A percentile compares a stretch with the other conserved stretches of the same genome.
These are phyloP conservation scores for Clarias pachynema DNA, from an alignment of 2,797 vertebrate genomes.

Conservation along the genomic window DNA sequence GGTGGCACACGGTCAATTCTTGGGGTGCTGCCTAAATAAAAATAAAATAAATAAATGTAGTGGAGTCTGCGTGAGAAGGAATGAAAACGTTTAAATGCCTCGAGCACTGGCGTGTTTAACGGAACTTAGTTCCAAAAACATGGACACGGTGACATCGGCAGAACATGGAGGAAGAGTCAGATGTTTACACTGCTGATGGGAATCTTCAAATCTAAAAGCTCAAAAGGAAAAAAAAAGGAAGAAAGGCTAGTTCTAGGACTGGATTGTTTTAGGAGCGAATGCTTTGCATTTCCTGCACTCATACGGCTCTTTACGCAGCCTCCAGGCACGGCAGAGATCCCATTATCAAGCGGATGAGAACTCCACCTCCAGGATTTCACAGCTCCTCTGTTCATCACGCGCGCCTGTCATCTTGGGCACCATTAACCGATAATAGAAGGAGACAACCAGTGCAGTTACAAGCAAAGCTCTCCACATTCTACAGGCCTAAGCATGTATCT, in stretches of 20 bases:
- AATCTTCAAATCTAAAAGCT: slow-evolving; percentile 36
- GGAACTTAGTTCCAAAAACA: background rate
- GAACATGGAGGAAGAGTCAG: slow-evolving; percentile 18
- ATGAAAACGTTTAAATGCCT: slow-evolving; percentile 33
- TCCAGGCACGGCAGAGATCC: slow-evolving; percentile 76
- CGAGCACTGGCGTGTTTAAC: slow-evolving; percentile 21
- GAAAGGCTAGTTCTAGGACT: slow-evolving; percentile 52
- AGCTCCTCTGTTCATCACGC: slow-evolving; percentile 92
- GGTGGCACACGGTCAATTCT: slow-evolving; percentile 48
- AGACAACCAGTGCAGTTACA: slow-evolving; percentile 92
- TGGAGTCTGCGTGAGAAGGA: background rate
- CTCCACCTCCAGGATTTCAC: slow-evolving; percentile 90
- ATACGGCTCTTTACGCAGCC: slow-evolving; percentile 57
- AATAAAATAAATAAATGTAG: background rate
- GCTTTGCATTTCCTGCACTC: slow-evolving; percentile 65
- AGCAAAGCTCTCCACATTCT: slow-evolving; percentile 85
- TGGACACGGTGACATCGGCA: slow-evolving; percentile 13
- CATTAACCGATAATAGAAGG: slow-evolving; percentile 98
- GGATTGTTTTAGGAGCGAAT: slow-evolving; percentile 60
- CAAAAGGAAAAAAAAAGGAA: slow-evolving; percentile 16
- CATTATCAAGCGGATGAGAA: slow-evolving; percentile 77
- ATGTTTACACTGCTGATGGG: slow-evolving; percentile 36
- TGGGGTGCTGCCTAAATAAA: background rate
- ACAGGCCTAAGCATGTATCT: slow-evolving; percentile 89
- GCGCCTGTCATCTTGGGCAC: slow-evolving; percentile 93